Evolutionary conservation across 2,113 vertebrate genomes (phyloP), one percentile per base, ranked within the genome.

Genomic region (Solea senegalensis): DNA sequence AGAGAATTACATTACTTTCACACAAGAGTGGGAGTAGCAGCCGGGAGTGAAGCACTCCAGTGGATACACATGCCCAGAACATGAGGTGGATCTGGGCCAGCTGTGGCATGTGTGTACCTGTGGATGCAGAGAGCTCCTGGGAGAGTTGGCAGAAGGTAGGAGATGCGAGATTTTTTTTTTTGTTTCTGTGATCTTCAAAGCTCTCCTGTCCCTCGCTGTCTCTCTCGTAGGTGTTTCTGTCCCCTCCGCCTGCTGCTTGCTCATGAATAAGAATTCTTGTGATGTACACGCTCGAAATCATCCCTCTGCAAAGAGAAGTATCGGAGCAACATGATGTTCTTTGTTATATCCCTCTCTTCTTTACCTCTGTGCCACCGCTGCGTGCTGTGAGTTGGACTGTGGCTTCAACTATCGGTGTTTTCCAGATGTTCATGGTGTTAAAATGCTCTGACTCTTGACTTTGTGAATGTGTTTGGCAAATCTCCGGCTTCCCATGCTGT

Each of bases 71-170:
- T 70, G 67, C 57, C 82, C 84, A 65, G 64, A 69, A 51, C 39
- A 21, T 69, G 84, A 79, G 60, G 75, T 74, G 78, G 78, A 84
- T 66, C 46, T 81, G 87, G 74, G 78, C 72, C 78, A 56, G 50
- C 77, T 78, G 69, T 79, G 57, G 50, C 74, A 55, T 76, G 64
- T 69, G 72, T 58, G 58, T 83, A 78, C 82, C 81, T 70, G 74
- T 74, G 84, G 69, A 63, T 65, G 74, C 75, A 72, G 75, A 67
- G 15, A 69, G 76, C 71, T 71, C 74, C 76, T 14, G 64, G 61
- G 80, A 74, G 70, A 68, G 56, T 64, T 75, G 72, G 68, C 81
- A 69, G 86, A 89, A 92, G 91, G 86, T 91, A 90, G 88, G 90
- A 83, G 72, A 81, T 28, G 41, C 21, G 39, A 55, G 56, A 0